Evolutionary conservation across 2,888 invertebrate genomes (phyloP).

Genomic region (Bugulina stolonifera): DNA sequence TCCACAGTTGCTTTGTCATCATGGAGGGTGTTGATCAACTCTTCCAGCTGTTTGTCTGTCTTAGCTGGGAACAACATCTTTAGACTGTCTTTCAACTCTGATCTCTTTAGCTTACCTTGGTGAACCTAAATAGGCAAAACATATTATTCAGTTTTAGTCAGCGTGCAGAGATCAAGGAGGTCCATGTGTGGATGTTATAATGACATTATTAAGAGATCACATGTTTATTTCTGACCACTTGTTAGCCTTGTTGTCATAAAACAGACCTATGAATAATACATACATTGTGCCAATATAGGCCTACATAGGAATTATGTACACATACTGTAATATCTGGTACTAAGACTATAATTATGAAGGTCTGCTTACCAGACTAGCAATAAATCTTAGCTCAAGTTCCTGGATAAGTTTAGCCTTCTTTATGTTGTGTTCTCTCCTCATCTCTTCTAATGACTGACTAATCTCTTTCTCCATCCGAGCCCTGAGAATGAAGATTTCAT

Average conservation of each 20-base stretch:
- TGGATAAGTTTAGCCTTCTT: slow-evolving; percentile 39
- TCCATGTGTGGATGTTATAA: too few species aligned
- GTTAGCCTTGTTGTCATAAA: too few species aligned
- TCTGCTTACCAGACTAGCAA: slow-evolving; percentile 43
- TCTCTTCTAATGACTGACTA: slow-evolving; percentile 45
- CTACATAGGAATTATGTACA: too few species aligned
- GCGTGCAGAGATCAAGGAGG: too few species aligned
- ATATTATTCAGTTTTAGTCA: too few species aligned
- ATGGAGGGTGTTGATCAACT: slow-evolving; percentile 38
- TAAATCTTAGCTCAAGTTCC: slow-evolving; percentile 47
- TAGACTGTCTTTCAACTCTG: slow-evolving; percentile 41
- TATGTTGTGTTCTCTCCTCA: slow-evolving; percentile 41
- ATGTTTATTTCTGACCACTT: too few species aligned
- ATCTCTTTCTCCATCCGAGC: slow-evolving; percentile 46
- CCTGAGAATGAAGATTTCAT: too few species aligned
- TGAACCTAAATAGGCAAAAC: slow-evolving; percentile 27
- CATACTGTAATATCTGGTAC: too few species aligned
- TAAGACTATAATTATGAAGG: too few species aligned
- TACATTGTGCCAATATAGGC: too few species aligned
- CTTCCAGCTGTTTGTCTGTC: slow-evolving; percentile 37
- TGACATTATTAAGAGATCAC: too few species aligned
- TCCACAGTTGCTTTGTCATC: slow-evolving; percentile 31
- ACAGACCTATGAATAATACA: too few species aligned
- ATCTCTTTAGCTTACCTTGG: slow-evolving; percentile 39
- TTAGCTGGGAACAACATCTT: slow-evolving; percentile 44